Conservation (phyloP, 2,797 vertebrate species). For the Propithecus perrieri region DNA sequence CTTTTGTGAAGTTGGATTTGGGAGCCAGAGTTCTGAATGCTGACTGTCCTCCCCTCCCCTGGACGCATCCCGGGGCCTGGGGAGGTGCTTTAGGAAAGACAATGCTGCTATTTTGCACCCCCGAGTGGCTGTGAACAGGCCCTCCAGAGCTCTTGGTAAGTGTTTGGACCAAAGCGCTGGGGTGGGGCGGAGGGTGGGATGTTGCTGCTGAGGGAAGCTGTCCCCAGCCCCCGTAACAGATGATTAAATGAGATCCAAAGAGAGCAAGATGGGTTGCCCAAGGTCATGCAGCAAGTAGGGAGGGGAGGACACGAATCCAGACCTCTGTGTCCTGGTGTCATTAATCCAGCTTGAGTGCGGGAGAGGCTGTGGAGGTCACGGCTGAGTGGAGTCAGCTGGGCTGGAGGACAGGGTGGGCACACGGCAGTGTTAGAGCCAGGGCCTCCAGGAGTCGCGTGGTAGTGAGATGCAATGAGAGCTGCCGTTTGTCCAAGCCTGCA, state of each 20-base stretch:
- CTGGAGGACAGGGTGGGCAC: neutral
- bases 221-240: neutral
- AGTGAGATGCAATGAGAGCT: neutral
- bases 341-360: neutral
- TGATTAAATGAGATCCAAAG: neutral
- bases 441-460: neutral
- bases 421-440: neutral
- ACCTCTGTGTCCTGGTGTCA: neutral
- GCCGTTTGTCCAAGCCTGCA: neutral
- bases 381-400: neutral
- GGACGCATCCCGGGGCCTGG: neutral
- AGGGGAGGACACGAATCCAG: neutral
- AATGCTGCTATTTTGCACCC: conserved; percentile 78
- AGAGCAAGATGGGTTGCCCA: neutral
- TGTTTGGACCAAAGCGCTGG: neutral
- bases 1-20: conserved; percentile 67
- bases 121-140: conserved; percentile 44
- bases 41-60: neutral
- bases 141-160: conserved; percentile 38
- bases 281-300: conserved; percentile 4
- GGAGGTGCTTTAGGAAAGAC: conserved; percentile 23
- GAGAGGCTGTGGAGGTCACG: neutral
- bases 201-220: neutral
- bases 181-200: neutral
- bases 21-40: conserved; percentile 19